Base-by-base conservation (phyloP, 2,113 vertebrate species). In the Takifugu bimaculatus region DNA sequence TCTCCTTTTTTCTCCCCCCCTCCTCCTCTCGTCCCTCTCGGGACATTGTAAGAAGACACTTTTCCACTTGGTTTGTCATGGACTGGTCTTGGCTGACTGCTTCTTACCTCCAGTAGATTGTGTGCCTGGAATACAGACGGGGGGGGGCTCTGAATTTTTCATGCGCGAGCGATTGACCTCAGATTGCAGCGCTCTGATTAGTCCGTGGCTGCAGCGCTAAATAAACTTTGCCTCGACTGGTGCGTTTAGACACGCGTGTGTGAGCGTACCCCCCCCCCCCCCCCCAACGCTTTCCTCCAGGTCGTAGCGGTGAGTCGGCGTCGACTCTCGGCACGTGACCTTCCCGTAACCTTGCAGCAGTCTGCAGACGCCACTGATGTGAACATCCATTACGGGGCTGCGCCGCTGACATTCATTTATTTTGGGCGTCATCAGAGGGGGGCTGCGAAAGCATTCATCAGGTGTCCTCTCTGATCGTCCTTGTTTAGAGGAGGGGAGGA, bases 321-420 rank as follows among this genome's bases (percentile, higher is more conserved):
- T 35, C 4, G 9, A 35, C 5, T 35, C 2, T 35, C 9, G 4
- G 32, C 32, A 26, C 27, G 49, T 47, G 60, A 59, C 58, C 50
- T 68, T 68, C n/a, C 12, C 42, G 32, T 64, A 59, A 55, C 59
- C 68, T 72, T 70, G 69, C 58, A 52, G 71, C 28, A 10, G 9
- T 59, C 58, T 54, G 51, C 26, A 43, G 50, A 5, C 42, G 1
- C 28, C 61, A 45, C 60, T 72, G 59, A 43, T 63, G 52, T 67
- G 62, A 60, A 32, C 45, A 69, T 67, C 70, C 57, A 42, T 65
- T 61, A 51, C 3, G 27, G 25, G 4, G 6, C 60, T 55, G 50
- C 76, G 53, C 51, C 0, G 50, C 54, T 85, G 81, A 82, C 84
- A 83, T 87, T 87, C 79, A 67, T 66, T 70, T 72, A 48, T 79